A percentile compares a stretch with the other conserved stretches of the same genome.
Evolutionary conservation across 2,113 vertebrate species (phyloP).

Genomic region (Formicarius rufipectus): DNA sequence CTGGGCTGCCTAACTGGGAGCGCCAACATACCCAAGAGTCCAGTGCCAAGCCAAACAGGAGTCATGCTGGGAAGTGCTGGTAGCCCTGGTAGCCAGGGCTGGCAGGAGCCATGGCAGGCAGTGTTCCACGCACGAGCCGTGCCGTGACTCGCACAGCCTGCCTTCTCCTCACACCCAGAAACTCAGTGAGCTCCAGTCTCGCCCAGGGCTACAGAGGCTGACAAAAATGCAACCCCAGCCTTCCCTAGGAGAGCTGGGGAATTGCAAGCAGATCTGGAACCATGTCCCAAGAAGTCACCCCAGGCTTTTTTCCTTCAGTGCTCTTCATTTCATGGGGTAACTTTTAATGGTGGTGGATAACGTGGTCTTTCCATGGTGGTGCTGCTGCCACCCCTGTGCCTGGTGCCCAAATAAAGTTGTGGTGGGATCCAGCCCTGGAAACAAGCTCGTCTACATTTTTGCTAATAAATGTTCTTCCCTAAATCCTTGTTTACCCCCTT

Average conservation of each 20-base stretch:
- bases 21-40: background rate
- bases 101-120: background rate
- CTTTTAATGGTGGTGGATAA: background rate
- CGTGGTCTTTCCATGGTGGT: background rate
- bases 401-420: background rate
- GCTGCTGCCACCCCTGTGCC: background rate
- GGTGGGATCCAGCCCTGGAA: background rate
- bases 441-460: background rate
- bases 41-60: background rate
- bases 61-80: background rate
- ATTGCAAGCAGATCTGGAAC: background rate
- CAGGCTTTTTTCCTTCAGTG: background rate
- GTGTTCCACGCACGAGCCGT: rapidly evolving
- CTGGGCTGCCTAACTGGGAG: background rate
- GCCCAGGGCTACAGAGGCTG: background rate
- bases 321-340: background rate
- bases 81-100: background rate
- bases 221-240: background rate
- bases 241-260: background rate
- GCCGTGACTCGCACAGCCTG: background rate
- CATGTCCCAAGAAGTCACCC: background rate
- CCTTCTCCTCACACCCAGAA: constrained; percentile 2
- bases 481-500: background rate
- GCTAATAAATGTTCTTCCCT: background rate
- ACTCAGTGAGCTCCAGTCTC: background rate